These are phyloP conservation scores for Oxyscelio sp. DNA, from an alignment of 2,888 invertebrate species.

Conservation along the genomic window DNA sequence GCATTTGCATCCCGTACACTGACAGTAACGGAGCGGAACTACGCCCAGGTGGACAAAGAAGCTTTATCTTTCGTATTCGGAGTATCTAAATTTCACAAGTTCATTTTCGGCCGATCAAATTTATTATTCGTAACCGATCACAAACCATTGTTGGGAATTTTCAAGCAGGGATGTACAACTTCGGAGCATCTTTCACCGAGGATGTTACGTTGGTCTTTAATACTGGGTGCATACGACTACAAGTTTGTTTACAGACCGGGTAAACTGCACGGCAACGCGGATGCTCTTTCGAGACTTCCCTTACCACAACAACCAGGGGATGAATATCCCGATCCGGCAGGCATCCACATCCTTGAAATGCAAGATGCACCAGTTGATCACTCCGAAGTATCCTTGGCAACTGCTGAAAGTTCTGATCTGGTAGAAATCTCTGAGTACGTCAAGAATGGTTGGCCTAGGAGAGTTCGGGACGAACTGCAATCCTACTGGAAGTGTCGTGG, in stretches of 20 bases:
- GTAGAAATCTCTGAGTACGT: background rate
- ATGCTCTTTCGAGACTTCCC: conserved; percentile 78
- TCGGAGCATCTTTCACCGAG: conserved; percentile 50
- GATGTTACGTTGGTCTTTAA: conserved; percentile 30
- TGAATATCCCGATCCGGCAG: conserved; percentile 22
- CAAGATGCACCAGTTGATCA: background rate
- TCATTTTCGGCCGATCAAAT: conserved; percentile 75
- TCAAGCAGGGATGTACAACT: conserved; percentile 9
- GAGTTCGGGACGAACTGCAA: background rate
- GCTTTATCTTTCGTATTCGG: conserved; percentile 75
- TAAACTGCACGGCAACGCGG: conserved; percentile 10
- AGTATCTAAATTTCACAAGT: conserved; percentile 77
- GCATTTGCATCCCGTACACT: conserved; percentile 71
- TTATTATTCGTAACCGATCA: conserved; percentile 84
- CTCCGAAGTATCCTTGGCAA: background rate
- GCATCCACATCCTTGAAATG: conserved; percentile 6
- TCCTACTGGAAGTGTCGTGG: background rate
- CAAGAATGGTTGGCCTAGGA: background rate
- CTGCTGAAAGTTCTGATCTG: background rate
- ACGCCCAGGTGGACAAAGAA: conserved; percentile 78
- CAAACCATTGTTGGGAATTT: conserved; percentile 79
- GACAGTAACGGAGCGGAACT: conserved; percentile 63
- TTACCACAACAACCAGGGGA: conserved; percentile 74
- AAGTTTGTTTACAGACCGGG: conserved; percentile 20
- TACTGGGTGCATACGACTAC: conserved; percentile 31